These are phyloP conservation scores for Orius laevigatus DNA, from an alignment of 1,140 invertebrate genomes.

Conservation along the genomic window DNA sequence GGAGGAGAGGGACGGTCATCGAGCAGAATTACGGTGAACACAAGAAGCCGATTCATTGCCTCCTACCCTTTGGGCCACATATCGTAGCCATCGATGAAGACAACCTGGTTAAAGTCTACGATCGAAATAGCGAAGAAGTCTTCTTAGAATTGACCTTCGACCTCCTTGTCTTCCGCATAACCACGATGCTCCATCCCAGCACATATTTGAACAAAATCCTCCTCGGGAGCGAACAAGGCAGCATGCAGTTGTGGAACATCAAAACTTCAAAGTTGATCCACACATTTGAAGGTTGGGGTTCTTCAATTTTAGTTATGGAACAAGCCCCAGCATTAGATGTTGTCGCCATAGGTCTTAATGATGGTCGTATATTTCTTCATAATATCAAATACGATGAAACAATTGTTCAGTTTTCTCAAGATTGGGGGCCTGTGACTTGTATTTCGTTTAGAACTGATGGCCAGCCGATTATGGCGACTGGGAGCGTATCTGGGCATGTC, in stretches of 20 bases:
- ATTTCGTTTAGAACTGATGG: conserved; percentile 81
- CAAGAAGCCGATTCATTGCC: conserved; percentile 43
- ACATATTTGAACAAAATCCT: conserved; percentile 92
- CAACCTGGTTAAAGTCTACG: conserved; percentile 68
- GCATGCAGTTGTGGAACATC: conserved; percentile 82
- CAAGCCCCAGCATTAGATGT: conserved; percentile 81
- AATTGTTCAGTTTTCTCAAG: conserved; percentile 74
- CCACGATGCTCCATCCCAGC: conserved; percentile 66
- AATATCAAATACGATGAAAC: conserved; percentile 78
- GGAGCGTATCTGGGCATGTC: conserved; percentile 61
- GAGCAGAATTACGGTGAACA: conserved; percentile 71
- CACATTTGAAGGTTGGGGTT: conserved; percentile 63
- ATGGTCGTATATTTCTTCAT: conserved; percentile 71
- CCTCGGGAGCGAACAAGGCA: conserved; percentile 77
- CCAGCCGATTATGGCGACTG: conserved; percentile 68
- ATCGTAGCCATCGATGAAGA: conserved; percentile 70
- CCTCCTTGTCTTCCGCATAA: conserved; percentile 54
- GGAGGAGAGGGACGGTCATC: conserved; percentile 72
- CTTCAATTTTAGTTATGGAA: conserved; percentile 51
- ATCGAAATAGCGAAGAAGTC: conserved; percentile 56
- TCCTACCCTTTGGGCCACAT: conserved; percentile 77
- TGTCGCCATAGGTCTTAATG: conserved; percentile 65
- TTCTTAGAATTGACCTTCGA: conserved; percentile 54
- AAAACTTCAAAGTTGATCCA: conserved; percentile 61
- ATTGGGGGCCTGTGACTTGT: conserved; percentile 75